Conservation (phyloP, 2,113 vertebrate genomes). For the Laticauda laticaudata region DNA sequence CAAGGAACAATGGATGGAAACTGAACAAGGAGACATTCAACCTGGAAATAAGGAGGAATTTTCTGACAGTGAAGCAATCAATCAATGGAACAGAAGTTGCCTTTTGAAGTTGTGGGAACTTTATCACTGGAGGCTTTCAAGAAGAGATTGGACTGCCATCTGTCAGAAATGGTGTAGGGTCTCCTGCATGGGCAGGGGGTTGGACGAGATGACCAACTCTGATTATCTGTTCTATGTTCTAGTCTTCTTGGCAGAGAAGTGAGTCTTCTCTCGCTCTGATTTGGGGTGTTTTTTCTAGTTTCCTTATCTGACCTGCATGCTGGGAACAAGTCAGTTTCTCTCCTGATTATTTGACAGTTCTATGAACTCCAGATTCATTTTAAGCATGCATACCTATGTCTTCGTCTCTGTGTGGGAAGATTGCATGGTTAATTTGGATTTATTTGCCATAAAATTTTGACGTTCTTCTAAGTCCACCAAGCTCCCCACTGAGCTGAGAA, state of each 20-base stretch:
- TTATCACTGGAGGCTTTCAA: too few relatives aligned
- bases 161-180: too few relatives aligned
- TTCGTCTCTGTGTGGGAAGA: slow-evolving; percentile 37
- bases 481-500: slow-evolving; percentile 35
- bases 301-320: not conserved
- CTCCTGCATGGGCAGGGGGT: too few relatives aligned
- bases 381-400: slow-evolving; percentile 28
- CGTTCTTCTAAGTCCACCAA: slow-evolving; percentile 24
- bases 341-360: not conserved
- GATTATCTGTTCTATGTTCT: not conserved
- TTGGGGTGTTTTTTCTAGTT: not conserved
- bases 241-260: not conserved
- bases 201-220: too few relatives aligned
- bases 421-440: slow-evolving; percentile 46
- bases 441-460: slow-evolving; percentile 49
- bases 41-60: too few relatives aligned
- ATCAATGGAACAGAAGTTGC: too few relatives aligned
- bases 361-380: slow-evolving; percentile 48
- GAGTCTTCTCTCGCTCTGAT: not conserved
- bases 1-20: too few relatives aligned
- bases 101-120: too few relatives aligned
- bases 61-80: too few relatives aligned
- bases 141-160: too few relatives aligned
- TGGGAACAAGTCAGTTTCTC: not conserved
- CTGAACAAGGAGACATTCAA: too few relatives aligned